Evolutionary conservation across 1,140 invertebrate genomes (phyloP).

Genomic region (Leptonema lineaticorne): DNA sequence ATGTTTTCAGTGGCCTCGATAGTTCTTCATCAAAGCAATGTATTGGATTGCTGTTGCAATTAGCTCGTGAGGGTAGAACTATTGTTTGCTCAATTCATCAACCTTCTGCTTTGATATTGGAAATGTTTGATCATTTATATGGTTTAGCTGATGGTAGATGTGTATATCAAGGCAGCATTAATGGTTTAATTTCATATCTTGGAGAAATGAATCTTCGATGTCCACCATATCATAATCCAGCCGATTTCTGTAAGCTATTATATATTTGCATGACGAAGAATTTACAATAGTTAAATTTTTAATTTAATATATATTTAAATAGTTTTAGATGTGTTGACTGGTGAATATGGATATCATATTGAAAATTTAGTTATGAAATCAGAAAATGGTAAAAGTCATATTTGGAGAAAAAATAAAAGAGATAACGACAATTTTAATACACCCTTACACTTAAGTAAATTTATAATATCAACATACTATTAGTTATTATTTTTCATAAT

Average conservation of each 20-base stretch:
- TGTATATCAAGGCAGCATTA: conserved; percentile 77
- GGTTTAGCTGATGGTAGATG: conserved; percentile 78
- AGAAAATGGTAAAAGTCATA: conserved; percentile 67
- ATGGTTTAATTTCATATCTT: conserved; percentile 76
- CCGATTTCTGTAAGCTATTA: conserved; percentile 76
- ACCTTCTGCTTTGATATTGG: conserved; percentile 82
- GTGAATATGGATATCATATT: conserved; percentile 72
- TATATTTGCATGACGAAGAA: not conserved
- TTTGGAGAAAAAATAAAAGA: conserved; percentile 56
- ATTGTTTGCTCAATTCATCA: conserved; percentile 94
- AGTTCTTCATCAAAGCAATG: conserved; percentile 88
- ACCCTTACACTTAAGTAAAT: conserved; percentile 41
- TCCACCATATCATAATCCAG: conserved; percentile 87
- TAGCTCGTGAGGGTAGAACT: conserved; percentile 85
- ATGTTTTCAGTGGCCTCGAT: conserved; percentile 78
- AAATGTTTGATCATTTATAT: conserved; percentile 89
- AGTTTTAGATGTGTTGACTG: conserved; percentile 85
- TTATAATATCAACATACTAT: not conserved
- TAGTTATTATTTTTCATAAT: not conserved
- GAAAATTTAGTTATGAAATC: conserved; percentile 61
- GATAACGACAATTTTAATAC: conserved; percentile 44
- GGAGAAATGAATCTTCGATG: conserved; percentile 70
- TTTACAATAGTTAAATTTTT: conserved; percentile 38
- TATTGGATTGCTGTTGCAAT: conserved; percentile 74
- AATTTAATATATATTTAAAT: conserved; percentile 36